These are phyloP conservation scores for Drymonia ruficornis DNA, from an alignment of 2,888 invertebrate species.

Conservation along the genomic window DNA sequence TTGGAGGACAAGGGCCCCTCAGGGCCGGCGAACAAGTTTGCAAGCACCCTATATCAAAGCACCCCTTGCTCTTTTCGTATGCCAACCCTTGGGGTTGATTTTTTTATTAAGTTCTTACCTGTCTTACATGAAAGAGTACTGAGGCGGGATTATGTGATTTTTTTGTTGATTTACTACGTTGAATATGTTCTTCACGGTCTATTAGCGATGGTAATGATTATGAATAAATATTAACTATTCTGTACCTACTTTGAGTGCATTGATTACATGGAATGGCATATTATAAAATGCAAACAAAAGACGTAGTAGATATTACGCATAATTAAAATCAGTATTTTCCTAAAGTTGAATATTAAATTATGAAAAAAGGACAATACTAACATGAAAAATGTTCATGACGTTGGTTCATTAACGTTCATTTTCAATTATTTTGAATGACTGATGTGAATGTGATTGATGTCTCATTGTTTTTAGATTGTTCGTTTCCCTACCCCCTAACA, in stretches of 20 bases:
- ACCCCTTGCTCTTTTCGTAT: conserved; percentile 80
- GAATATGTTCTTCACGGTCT: conserved; percentile 37
- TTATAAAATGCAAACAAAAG: no score
- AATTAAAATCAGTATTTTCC: no score
- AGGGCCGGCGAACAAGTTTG: conserved; percentile 49
- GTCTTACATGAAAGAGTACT: conserved; percentile 41
- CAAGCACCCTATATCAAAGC: conserved; percentile 66
- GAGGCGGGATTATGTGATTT: conserved; percentile 51
- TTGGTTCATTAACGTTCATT: no score
- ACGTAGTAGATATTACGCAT: no score
- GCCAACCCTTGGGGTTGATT: conserved; percentile 59
- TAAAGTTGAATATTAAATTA: no score
- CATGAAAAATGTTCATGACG: no score
- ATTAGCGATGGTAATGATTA: conserved; percentile 28
- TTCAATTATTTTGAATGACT: no score
- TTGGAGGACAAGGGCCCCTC: conserved; percentile 74
- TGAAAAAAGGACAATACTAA: no score
- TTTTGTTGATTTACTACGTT: conserved; percentile 36
- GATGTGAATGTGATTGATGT: neutral
- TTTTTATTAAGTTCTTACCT: conserved; percentile 62
- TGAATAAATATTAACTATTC: conserved; percentile 17
- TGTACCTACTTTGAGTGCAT: no score
- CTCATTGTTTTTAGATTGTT: conserved; percentile 29
- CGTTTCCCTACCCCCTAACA: conserved; percentile 39
- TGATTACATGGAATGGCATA: no score